These are phyloP conservation scores for Chirona hameri DNA, from an alignment of 2,888 invertebrate species.

Conservation along the genomic window DNA sequence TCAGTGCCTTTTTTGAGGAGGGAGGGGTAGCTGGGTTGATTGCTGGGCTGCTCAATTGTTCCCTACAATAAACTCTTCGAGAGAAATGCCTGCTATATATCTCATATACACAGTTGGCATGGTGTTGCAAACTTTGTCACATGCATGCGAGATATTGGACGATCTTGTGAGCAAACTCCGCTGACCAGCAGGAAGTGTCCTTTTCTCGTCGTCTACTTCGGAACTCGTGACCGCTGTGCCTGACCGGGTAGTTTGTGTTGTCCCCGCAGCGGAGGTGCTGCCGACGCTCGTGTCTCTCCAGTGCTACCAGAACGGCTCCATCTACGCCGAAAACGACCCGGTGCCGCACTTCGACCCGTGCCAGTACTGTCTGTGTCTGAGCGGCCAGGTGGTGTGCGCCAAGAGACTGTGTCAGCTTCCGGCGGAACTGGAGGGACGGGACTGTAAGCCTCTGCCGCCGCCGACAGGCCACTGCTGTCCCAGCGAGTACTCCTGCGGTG, in stretches of 20 bases:
- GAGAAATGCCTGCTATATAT: no score
- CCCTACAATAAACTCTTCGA: no score
- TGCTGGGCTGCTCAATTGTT: no score
- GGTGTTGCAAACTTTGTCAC: no score
- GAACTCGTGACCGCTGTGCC: no score
- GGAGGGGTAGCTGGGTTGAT: no score
- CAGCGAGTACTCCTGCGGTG: constrained; percentile 38
- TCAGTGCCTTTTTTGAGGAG: no score
- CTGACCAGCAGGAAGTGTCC: no score
- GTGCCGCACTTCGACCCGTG: constrained; percentile 36
- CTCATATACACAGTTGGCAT: no score
- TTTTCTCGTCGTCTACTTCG: no score
- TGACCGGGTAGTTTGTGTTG: not conserved
- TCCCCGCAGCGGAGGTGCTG: not conserved
- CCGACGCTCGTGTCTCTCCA: not conserved
- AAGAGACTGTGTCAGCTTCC: constrained; percentile 35
- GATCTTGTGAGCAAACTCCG: no score
- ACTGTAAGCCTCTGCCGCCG: constrained; percentile 35
- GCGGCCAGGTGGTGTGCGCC: constrained; percentile 37
- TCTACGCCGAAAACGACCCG: constrained; percentile 35
- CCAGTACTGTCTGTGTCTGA: constrained; percentile 37
- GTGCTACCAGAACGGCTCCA: constrained; percentile 32
- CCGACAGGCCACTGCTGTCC: constrained; percentile 36
- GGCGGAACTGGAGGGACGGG: not conserved
- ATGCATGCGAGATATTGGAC: no score